Evolutionary conservation across 1,140 invertebrate species (phyloP), one percentile per base, ranked within the genome.

Genomic region (Venturia canescens): DNA sequence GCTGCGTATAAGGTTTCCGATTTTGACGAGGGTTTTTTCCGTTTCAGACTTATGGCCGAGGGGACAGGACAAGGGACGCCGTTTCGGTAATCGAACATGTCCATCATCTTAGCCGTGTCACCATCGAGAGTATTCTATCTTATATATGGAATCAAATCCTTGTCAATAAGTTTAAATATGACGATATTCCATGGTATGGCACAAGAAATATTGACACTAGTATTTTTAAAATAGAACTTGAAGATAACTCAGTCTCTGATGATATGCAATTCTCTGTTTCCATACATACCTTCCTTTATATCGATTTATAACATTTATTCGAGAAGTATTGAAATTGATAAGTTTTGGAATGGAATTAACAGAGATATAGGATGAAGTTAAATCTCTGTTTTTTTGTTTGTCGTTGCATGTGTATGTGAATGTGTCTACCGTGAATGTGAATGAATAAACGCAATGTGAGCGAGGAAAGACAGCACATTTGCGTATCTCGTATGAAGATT

Each of bases 51-150:
- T n/a, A 53, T 53, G 50, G n/a, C 4, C 18, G 7, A 18, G 7
- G 18, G n/a, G 7, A 53, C 11, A 53, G 18, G 4, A 21, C n/a
- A 21, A n/a, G 50, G 11, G 16, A 53, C 18, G 18, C n/a, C 50
- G 16, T 53, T 53, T 53, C 50, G 50, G n/a, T 7, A n/a, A 53
- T 53, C 50, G 50, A 53, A 53, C 18, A 53, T 53, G 50, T 53
- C 50, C n/a, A 53, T 53, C n/a, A 53, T n/a, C 50, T 53, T 53
- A 18, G 50, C 50, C 50, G n/a, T 21, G 50, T 53, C n/a, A 53
- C 18, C 50, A 53, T 21, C n/a, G 2, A 21, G 50, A n/a, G 50
- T 21, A 53, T 53, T 53, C 50, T 2, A 0, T 53, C 18, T 53
- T 53, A 4, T 21, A 53, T 18, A n/a, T 4, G 50, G n/a, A 15